Conservation (phyloP, 2,888 invertebrate genomes). For the Stegophylla sp. region DNA sequence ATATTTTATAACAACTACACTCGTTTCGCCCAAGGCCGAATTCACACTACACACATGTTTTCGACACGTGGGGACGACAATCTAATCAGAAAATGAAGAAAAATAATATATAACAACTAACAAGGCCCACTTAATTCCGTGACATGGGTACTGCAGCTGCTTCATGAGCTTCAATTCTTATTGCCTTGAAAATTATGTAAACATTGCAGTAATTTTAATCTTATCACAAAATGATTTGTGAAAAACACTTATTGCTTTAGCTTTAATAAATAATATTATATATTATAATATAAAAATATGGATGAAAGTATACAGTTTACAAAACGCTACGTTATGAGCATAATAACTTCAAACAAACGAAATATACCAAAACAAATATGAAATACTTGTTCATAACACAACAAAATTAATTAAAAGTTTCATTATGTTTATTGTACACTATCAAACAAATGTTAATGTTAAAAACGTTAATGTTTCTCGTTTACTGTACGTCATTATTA, state of each 20-base stretch:
- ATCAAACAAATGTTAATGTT: background rate
- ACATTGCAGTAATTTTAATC: background rate
- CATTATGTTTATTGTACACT: background rate
- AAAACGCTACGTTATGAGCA: background rate
- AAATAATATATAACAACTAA: background rate
- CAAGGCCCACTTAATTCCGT: background rate
- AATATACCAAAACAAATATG: background rate
- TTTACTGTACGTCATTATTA: background rate
- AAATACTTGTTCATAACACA: background rate
- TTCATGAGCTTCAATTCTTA: background rate
- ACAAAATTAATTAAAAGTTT: background rate
- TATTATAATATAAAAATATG: background rate
- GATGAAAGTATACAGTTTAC: background rate
- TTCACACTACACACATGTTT: slow-evolving; percentile 7
- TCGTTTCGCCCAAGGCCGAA: slow-evolving; percentile 32
- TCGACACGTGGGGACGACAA: slow-evolving; percentile 4
- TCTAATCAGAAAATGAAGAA: background rate
- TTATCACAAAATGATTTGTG: background rate
- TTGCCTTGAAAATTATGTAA: background rate
- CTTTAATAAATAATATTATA: background rate
- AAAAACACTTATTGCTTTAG: background rate
- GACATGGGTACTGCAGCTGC: background rate
- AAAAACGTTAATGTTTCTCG: background rate
- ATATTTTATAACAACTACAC: slow-evolving; percentile 32
- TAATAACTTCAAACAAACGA: background rate